Conservation (phyloP, 2,113 vertebrate genomes). For the Pituophis catenifer region DNA sequence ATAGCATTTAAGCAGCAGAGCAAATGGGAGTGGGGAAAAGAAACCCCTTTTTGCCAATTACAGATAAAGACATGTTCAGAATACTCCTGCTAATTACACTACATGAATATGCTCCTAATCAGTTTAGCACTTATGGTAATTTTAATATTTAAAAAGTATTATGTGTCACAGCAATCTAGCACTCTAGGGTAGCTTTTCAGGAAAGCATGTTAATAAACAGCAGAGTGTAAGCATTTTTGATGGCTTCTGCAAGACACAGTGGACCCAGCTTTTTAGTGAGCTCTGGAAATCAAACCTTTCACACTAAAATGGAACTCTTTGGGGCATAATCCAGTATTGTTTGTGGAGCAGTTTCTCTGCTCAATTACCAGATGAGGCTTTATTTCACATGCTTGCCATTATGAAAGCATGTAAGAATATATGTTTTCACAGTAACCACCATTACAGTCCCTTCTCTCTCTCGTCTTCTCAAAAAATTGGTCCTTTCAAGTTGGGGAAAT, state of each 20-base stretch:
- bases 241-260: constrained; percentile 20
- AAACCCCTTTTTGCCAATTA: constrained; percentile 14
- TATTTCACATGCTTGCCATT: not conserved
- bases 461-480: not conserved
- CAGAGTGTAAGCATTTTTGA: not conserved
- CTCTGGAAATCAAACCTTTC: not conserved
- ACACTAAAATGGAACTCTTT: not conserved
- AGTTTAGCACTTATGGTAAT: constrained; percentile 59
- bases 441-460: not conserved
- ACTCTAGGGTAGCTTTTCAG: constrained; percentile 24
- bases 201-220: constrained; percentile 33
- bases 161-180: constrained; percentile 55
- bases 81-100: constrained; percentile 59
- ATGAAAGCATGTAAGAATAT: not conserved
- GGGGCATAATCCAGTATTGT: not conserved
- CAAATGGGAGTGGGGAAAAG: constrained; percentile 23
- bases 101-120: constrained; percentile 59
- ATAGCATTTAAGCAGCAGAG: constrained; percentile 48
- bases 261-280: not conserved
- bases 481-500: too few relatives aligned
- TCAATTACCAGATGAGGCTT: not conserved
- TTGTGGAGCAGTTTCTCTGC: not conserved
- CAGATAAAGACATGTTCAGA: constrained; percentile 49
- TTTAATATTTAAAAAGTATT: constrained; percentile 69
- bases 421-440: not conserved